phyloP scores from a whole-genome alignment of 1,140 invertebrate genomes.

The Sesamia nonagrioides region DNA sequence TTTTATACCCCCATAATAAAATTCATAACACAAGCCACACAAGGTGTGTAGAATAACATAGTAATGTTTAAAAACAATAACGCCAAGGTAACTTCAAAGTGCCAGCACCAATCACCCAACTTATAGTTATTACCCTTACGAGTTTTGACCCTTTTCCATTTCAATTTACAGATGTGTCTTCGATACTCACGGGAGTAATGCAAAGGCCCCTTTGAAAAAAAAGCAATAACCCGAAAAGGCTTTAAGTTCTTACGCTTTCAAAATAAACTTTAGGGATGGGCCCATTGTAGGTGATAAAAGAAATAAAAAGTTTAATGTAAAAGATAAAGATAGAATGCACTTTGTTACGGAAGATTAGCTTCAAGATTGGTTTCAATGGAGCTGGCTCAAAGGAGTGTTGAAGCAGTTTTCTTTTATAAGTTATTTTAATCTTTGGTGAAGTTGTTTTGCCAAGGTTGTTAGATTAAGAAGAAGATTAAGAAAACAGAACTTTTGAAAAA shows the following conservation, averaged over 20 bases:
- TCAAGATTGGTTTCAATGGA: conserved; percentile 22
- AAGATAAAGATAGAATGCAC: conserved; percentile 36
- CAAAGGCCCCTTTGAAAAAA: conserved; percentile 60
- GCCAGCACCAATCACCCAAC: conserved; percentile 35
- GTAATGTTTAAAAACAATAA: not conserved
- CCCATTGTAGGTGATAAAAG: conserved; percentile 35
- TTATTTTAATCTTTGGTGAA: conserved; percentile 16
- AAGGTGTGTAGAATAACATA: too few relatives aligned
- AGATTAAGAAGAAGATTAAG: not conserved
- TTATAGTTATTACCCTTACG: conserved; percentile 65
- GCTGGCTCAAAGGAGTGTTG: not conserved
- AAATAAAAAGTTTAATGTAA: conserved; percentile 45
- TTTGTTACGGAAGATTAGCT: conserved; percentile 30
- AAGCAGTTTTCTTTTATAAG: conserved; percentile 11
- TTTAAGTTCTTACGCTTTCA: conserved; percentile 54
- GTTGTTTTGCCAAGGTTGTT: not conserved
- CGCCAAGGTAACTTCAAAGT: conserved; percentile 34
- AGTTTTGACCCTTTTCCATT: conserved; percentile 70
- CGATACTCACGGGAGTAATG: conserved; percentile 59
- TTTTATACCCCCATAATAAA: too few relatives aligned
- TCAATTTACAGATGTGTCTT: conserved; percentile 71
- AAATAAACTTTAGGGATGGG: conserved; percentile 51
- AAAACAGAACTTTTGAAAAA: not conserved
- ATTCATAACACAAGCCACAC: too few relatives aligned
- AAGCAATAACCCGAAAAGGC: conserved; percentile 58